Base-by-base conservation (phyloP, 2,888 invertebrate genomes). In the Trilocha varians region DNA sequence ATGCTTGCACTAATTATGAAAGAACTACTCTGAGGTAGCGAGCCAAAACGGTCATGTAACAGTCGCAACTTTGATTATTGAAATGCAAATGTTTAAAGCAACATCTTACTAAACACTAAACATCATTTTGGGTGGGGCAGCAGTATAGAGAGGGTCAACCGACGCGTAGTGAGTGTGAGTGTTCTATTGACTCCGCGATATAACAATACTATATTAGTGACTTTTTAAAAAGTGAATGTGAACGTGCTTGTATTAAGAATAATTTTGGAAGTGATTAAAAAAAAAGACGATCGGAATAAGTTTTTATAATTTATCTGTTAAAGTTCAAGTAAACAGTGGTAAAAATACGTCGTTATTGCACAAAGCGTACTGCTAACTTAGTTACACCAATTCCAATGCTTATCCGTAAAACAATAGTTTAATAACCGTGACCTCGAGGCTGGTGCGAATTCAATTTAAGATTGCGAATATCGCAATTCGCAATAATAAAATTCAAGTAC, bases 1-100 rank as follows among this genome's bases (percentile, higher is more conserved):
- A 25, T 25, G 25, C 25, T 11, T 25, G 11, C 25, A 25, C 25
- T 25, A 25, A 25, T 25, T 25, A 25, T 25, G 25, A 25, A 25
- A 25, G 25, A 25, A 13, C 15, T 17, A 17, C 9, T 33, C 9
- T 3, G 17, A 17, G 13, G 13, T 39, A 6, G 13, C 25, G 25
- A 39, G 9, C 34, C 34, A 16, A 39, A 39, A 39, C 34, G 34
- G 17, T 39, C 39, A 39, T 18, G 39, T 34, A 34, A 39, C 39
- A 32, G 34, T 34, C 8, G 9, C 9, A 13, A 39, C 33, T 39
- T 39, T 13, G 17, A 34, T 39, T 34, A 34, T 39, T 39, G 16
- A 16, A 16, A 39, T 39, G 39, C 34, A 39, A 39, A 39, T 39
- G 32, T 39, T 16, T 34, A 33, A 25, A 33, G 33, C 16, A 39